Evolutionary conservation across 2,888 invertebrate species (phyloP), one percentile per base, ranked within the genome.

Genomic region (Caenorhabditis panamensis): DNA sequence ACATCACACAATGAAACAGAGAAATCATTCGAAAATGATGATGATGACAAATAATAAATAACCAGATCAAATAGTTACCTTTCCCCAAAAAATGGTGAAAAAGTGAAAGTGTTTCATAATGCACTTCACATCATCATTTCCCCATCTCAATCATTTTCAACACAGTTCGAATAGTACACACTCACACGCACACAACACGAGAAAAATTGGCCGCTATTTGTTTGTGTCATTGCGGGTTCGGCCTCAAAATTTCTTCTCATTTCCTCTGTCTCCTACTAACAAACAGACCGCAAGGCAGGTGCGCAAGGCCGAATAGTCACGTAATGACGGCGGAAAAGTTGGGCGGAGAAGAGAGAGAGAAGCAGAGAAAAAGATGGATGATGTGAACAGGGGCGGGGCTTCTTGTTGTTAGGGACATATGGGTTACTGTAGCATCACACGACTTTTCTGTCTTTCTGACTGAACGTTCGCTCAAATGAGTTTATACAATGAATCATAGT

Each of bases 181-280:
- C 36, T 8, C 36, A 36, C 11, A 8, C 6, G 6, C 5, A 36
- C 6, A 36, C 36, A 36, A 5, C 36, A 49, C 64, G 64, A 59
- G 59, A 76, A 76, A 76, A 76, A 76, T 76, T 68, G 76, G 73
- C 73, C 64, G 73, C 73, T 64, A 73, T 73, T 73, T 73, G 73
- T 73, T 64, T 73, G 73, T 73, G 58, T 59, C 49, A 41, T 41
- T 41, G 41, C 41, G 13, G 13, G 3, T 41, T 41, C 9, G 11
- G 2, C 16, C 41, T 41, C 41, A 8, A 5, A 8, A 5, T 36
- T 11, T 13, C 41, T 20, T 66, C n/a, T 37, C 26, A n/a, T 6
- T 26, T 11, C 28, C n/a, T 13, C 41, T 13, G 8, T 13, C 41
- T 41, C 41, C 11, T 11, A 36, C 36, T 8, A 36, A 36, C 36